phyloP scores from a whole-genome alignment of 2,113 vertebrate genomes.

The Callocephalon fimbriatum region DNA sequence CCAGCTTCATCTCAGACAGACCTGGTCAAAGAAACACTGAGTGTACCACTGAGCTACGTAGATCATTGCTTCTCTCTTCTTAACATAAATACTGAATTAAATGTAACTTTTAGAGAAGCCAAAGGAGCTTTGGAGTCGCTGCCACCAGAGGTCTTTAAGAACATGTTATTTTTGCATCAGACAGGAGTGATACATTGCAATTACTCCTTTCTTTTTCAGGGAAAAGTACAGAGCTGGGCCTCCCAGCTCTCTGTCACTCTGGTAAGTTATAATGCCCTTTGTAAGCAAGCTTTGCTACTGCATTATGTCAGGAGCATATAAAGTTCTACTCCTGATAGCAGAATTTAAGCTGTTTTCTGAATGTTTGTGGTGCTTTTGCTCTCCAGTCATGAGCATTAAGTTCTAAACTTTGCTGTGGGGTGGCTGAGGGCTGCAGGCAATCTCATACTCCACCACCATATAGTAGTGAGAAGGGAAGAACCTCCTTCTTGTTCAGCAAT shows the following conservation, averaged over 20 bases:
- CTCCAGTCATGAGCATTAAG: not conserved
- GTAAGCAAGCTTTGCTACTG: not conserved
- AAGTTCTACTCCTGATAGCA: not conserved
- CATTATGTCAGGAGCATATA: not conserved
- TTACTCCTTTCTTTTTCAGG: not conserved
- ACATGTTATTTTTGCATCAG: not conserved
- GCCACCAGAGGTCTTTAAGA: not conserved
- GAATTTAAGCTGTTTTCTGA: not conserved
- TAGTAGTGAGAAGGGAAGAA: not conserved
- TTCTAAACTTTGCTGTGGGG: not conserved
- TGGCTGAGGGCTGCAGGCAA: not conserved
- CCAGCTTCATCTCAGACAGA: not conserved
- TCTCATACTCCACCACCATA: not conserved
- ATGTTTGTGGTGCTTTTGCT: not conserved
- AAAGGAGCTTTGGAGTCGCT: not conserved
- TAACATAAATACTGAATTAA: not conserved
- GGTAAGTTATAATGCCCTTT: not conserved
- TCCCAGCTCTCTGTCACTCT: not conserved
- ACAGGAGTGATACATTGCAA: not conserved
- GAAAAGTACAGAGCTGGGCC: not conserved
- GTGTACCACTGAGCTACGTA: not conserved
- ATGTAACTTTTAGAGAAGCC: not conserved
- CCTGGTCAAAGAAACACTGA: not conserved
- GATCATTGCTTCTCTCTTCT: not conserved
- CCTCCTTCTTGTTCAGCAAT: not conserved